phyloP scores from a whole-genome alignment of 2,113 vertebrate species.

The Ibidorhyncha struthersii region DNA sequence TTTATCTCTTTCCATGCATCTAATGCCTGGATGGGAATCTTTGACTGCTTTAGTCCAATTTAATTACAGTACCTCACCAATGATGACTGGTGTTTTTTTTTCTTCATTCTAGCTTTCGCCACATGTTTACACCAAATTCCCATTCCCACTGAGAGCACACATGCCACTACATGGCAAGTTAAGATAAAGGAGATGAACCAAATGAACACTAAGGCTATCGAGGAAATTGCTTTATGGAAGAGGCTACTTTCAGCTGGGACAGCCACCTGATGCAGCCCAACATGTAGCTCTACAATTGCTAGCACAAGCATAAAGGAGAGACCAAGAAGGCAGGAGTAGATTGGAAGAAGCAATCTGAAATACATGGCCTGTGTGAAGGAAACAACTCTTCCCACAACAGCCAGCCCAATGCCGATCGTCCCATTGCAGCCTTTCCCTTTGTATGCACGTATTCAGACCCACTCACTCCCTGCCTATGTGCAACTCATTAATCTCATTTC shows the following conservation, averaged over 20 bases:
- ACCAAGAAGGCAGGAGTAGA: background rate
- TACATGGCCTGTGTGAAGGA: background rate
- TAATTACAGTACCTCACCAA: background rate
- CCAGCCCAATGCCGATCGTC: accelerated
- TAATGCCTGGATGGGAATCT: background rate
- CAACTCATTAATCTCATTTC: background rate
- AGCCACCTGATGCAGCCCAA: background rate
- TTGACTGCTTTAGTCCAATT: background rate
- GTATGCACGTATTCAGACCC: accelerated
- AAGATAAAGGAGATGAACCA: background rate
- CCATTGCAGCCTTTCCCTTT: background rate
- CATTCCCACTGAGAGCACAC: background rate
- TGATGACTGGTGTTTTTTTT: background rate
- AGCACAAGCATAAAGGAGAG: background rate
- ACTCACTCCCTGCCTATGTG: background rate
- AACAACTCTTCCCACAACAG: background rate
- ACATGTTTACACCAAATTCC: background rate
- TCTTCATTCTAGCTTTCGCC: background rate
- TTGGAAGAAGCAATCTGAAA: background rate
- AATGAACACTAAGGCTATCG: background rate
- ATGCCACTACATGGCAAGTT: background rate
- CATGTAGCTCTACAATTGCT: background rate
- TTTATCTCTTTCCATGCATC: background rate
- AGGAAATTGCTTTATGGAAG: background rate
- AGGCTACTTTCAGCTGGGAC: background rate